Evolutionary conservation across 2,113 vertebrate genomes (phyloP).

Genomic region (Paramormyrops kingsleyae): DNA sequence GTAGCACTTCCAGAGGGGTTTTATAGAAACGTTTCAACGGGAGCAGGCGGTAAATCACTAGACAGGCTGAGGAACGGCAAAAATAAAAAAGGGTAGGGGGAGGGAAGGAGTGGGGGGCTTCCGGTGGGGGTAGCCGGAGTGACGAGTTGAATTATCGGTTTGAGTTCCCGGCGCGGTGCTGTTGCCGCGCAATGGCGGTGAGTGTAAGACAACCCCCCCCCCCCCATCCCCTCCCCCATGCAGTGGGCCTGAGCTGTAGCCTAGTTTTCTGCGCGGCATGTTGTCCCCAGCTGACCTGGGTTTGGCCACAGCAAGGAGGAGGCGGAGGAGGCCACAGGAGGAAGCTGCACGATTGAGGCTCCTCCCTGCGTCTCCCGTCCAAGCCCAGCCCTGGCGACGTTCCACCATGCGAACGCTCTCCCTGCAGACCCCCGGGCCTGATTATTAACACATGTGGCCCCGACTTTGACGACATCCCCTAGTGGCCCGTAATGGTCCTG

Average conservation of each 20-base stretch:
- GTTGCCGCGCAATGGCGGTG: not conserved
- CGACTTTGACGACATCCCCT: not conserved
- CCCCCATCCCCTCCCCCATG: not conserved
- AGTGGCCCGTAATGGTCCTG: not conserved
- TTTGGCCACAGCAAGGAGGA: not conserved
- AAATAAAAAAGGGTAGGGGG: not conserved
- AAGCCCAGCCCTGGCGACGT: not conserved
- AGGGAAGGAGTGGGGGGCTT: not conserved
- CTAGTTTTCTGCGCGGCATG: not conserved
- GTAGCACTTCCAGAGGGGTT: not conserved
- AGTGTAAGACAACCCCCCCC: not conserved
- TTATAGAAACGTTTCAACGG: not conserved
- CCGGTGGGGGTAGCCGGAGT: not conserved
- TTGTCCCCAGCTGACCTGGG: slow-evolving; percentile 6
- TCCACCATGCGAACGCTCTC: not conserved
- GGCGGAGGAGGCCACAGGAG: not conserved
- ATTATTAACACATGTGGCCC: slow-evolving; percentile 5
- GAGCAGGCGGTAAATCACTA: not conserved
- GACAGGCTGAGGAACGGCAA: not conserved
- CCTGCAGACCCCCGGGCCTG: not conserved
- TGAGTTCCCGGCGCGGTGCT: not conserved
- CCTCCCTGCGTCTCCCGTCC: not conserved
- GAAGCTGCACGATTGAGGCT: not conserved
- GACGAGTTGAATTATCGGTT: not conserved
- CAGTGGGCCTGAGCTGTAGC: not conserved